These are phyloP conservation scores for Hypomecis atomaria DNA, from an alignment of 2,888 invertebrate species.

Conservation along the genomic window DNA sequence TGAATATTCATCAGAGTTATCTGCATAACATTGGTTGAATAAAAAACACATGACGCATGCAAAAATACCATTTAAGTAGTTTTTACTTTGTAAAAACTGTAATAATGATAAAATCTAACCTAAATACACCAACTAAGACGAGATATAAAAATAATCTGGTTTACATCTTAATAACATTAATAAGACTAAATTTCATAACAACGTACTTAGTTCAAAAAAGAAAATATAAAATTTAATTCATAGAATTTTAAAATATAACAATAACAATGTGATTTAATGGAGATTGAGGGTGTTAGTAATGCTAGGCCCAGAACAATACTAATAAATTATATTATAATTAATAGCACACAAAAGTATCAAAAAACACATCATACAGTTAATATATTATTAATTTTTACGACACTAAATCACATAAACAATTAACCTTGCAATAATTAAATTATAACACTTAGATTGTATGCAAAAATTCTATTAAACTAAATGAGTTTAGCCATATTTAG, in stretches of 20 bases:
- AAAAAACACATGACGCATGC: no score
- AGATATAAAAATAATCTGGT: neutral
- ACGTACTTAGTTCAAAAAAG: neutral
- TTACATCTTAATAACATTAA: neutral
- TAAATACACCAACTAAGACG: no score
- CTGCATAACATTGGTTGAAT: no score
- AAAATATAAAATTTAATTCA: no score
- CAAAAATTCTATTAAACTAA: neutral
- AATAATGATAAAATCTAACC: no score
- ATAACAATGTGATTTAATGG: conserved; percentile 1
- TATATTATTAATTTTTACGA: neutral
- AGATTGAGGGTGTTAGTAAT: conserved; percentile 12
- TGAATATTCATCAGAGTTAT: no score
- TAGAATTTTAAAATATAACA: neutral
- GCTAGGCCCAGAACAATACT: conserved; percentile 5
- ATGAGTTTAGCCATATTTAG: no score
- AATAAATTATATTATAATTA: neutral
- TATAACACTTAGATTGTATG: neutral
- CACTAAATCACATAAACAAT: neutral
- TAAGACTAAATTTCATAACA: no score
- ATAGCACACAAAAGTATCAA: no score
- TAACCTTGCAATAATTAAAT: conserved; percentile 1
- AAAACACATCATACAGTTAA: neutral
- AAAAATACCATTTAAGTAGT: no score
- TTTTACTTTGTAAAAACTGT: no score